These are phyloP conservation scores for Strix aluco DNA, from an alignment of 2,113 vertebrate genomes.

Conservation along the genomic window DNA sequence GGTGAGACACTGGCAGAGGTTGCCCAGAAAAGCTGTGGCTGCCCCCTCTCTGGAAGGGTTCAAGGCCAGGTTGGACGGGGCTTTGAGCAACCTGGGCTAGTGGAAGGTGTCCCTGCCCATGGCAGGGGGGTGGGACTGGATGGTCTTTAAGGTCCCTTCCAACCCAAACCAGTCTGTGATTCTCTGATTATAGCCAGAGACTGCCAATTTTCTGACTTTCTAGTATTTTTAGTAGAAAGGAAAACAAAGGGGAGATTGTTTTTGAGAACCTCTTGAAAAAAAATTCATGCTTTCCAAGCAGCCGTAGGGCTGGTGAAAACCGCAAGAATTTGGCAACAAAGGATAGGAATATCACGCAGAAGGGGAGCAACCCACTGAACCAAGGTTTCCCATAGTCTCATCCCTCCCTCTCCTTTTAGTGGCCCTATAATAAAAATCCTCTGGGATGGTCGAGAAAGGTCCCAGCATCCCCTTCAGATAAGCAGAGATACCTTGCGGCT, in stretches of 20 bases:
- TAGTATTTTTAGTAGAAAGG: neutral
- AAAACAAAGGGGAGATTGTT: neutral
- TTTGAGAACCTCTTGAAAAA: neutral
- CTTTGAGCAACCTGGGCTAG: too few species aligned
- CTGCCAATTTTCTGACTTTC: neutral
- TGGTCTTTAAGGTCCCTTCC: too few species aligned
- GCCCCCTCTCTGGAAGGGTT: too few species aligned
- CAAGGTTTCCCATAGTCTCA: neutral
- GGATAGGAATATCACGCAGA: neutral
- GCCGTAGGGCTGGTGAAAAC: neutral
- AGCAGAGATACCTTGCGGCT: fast-evolving
- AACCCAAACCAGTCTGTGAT: too few species aligned
- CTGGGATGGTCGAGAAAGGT: neutral
- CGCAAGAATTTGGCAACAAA: neutral
- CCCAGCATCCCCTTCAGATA: neutral
- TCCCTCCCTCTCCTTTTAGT: neutral
- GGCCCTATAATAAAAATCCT: neutral
- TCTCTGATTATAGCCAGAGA: neutral
- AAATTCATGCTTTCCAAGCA: neutral
- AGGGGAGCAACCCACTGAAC: neutral
- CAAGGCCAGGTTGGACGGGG: too few species aligned
- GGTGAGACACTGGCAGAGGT: too few species aligned
- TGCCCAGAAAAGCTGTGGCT: too few species aligned
- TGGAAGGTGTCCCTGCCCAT: too few species aligned
- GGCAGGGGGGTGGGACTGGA: too few species aligned